Base-by-base conservation (phyloP, 35 echinoderm and acorn worm genomes). In the Strongylocentrotus purpuratus region DNA sequence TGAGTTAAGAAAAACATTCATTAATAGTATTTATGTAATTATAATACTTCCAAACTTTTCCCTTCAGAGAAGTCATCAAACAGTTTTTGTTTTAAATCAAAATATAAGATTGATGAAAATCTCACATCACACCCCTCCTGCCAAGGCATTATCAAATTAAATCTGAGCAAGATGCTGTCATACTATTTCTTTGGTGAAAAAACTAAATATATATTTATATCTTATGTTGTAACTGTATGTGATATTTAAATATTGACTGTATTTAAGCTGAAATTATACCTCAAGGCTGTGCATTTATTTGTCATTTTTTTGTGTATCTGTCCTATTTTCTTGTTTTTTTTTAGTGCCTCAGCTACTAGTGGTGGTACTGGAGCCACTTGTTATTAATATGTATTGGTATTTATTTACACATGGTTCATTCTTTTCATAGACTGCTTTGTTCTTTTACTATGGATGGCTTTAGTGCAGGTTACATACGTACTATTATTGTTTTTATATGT, bases 261-360 rank as follows among this genome's bases (percentile, higher is more conserved):
- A 89, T 89, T 86, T 89, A 89, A 41, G 87, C 87, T 89, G 87
- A 89, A 89, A 89, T 89, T 13, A 89, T 89, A 89, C 87, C 87
- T 89, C 87, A 89, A 89, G 87, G 87, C 87, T 46, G 32, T 89
- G 33, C 28, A n/a, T 78, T 28, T n/a, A 22, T 78, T 25, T 70
- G 18, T 78, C 61, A 71, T 78, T 78, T 78, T 71, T 71, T 28
- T 25, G n/a, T 78, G 65, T 28, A n/a, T n/a, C 8, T 28, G 50
- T 55, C 50, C 50, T 55, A 41, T 41, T 59, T 59, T 59, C 9
- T 59, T 59, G 2, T 59, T 78, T 18, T 18, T 18, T 78, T 78
- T 28, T 78, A 14, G 65, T 78, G 65, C 25, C 20, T 78, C 65
- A 28, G 65, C 20, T n/a, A 78, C 65, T 78, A 31, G 33, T 28